These are phyloP conservation scores for Eumerus sabulonum DNA, from an alignment of 2,888 invertebrate species.

Conservation along the genomic window DNA sequence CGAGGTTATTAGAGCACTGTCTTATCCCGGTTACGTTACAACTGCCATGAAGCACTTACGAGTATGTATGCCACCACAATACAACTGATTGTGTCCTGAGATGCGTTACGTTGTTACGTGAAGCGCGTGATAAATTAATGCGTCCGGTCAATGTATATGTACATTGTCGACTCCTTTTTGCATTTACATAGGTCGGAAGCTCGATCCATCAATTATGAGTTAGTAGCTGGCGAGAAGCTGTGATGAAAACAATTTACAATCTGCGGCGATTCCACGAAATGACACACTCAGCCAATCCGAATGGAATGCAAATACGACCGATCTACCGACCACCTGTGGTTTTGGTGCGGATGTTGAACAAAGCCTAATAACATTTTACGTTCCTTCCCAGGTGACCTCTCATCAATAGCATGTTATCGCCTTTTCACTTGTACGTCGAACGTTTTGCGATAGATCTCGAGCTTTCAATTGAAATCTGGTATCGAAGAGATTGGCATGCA, in stretches of 20 bases:
- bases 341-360: not conserved
- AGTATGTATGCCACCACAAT: no score
- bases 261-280: not conserved
- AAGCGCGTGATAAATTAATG: conserved; percentile 31
- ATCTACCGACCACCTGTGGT: conserved; percentile 7
- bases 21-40: no score
- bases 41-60: no score
- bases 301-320: no score
- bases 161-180: conserved; percentile 3
- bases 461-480: conserved; percentile 39
- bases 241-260: conserved; percentile 19
- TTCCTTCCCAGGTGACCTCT: conserved; percentile 47
- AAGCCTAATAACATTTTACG: conserved; percentile 22
- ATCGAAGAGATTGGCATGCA: no score
- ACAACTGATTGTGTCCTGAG: conserved; percentile 44
- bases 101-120: conserved; percentile 26
- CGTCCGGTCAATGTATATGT: conserved; percentile 52
- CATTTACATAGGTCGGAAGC: not conserved
- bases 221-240: not conserved
- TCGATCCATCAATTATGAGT: conserved; percentile 43
- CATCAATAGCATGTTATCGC: conserved; percentile 37
- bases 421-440: conserved; percentile 28
- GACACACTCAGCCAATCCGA: no score
- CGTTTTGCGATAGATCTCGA: conserved; percentile 8
- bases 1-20: conserved; percentile 44